Evolutionary conservation across 2,888 invertebrate genomes (phyloP).

Genomic region (Chaetogeoica ovagalla): DNA sequence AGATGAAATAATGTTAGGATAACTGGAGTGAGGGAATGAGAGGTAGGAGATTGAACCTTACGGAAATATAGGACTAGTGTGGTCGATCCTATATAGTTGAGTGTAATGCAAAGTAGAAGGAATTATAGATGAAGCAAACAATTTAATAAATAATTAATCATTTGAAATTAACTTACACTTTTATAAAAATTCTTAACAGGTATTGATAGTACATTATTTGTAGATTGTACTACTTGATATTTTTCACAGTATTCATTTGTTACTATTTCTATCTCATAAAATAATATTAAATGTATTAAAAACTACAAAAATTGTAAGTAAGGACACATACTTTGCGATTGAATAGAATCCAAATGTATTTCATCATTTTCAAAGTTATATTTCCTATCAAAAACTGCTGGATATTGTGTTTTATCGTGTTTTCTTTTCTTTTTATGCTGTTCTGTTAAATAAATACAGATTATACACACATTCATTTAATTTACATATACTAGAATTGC

Average conservation of each 20-base stretch:
- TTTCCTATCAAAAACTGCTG: background rate
- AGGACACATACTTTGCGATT: conserved; percentile 25
- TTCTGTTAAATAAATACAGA: conserved; percentile 26
- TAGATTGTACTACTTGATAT: conserved; percentile 23
- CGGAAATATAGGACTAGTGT: too few species aligned
- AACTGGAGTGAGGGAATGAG: too few species aligned
- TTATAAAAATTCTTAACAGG: conserved; percentile 44
- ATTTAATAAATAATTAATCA: background rate
- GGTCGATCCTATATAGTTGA: too few species aligned
- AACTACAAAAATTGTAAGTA: background rate
- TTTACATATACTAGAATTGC: too few species aligned
- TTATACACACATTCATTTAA: background rate
- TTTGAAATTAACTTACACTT: conserved; percentile 29
- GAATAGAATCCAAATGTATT: background rate
- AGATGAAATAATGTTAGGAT: too few species aligned
- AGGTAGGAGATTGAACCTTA: too few species aligned
- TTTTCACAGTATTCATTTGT: conserved; percentile 19
- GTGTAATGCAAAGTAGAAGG: too few species aligned
- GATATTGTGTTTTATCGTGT: background rate
- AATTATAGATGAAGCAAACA: background rate
- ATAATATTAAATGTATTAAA: conserved; percentile 4
- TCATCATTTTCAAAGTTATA: conserved; percentile 20
- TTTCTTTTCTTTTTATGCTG: background rate
- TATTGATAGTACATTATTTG: conserved; percentile 22
- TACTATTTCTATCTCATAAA: conserved; percentile 19